phyloP scores from a whole-genome alignment of 2,888 invertebrate species.

The Spilarctia lutea region DNA sequence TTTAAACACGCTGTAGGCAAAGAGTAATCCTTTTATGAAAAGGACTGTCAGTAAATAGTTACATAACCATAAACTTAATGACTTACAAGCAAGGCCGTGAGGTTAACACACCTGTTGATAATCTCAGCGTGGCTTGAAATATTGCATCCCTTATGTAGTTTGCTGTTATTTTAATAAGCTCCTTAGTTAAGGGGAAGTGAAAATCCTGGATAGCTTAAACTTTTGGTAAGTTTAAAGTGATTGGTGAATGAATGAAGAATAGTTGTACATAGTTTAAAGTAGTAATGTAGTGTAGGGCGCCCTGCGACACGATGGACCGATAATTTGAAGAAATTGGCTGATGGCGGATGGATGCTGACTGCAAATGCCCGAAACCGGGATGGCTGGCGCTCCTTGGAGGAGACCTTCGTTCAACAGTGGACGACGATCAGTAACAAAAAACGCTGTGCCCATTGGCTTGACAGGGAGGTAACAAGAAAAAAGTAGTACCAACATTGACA shows the following conservation, averaged over 20 bases:
- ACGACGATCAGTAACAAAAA: too few relatives aligned
- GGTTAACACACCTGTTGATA: constrained; percentile 70
- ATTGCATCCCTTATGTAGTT: constrained; percentile 61
- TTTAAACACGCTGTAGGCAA: not conserved
- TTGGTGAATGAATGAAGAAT: not conserved
- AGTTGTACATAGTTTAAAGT: too few relatives aligned
- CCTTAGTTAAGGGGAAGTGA: constrained; percentile 53
- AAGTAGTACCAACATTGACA: too few relatives aligned
- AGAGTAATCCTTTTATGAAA: not conserved
- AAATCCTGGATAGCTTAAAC: not conserved
- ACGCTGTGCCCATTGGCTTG: too few relatives aligned
- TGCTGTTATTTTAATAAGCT: constrained; percentile 65
- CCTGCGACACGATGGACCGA: too few relatives aligned
- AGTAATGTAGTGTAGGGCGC: too few relatives aligned
- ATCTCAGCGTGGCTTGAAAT: constrained; percentile 63
- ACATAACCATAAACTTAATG: constrained; percentile 28
- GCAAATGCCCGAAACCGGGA: too few relatives aligned
- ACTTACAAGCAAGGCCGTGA: constrained; percentile 30
- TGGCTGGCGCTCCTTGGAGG: too few relatives aligned
- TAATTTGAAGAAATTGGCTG: too few relatives aligned
- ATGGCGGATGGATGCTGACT: too few relatives aligned
- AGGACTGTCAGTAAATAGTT: constrained; percentile 14
- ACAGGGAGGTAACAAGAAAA: too few relatives aligned
- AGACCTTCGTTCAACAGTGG: too few relatives aligned
- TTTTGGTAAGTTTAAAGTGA: not conserved